These are phyloP conservation scores for Microtus oregoni DNA, from an alignment of 2,113 vertebrate genomes.

Conservation along the genomic window DNA sequence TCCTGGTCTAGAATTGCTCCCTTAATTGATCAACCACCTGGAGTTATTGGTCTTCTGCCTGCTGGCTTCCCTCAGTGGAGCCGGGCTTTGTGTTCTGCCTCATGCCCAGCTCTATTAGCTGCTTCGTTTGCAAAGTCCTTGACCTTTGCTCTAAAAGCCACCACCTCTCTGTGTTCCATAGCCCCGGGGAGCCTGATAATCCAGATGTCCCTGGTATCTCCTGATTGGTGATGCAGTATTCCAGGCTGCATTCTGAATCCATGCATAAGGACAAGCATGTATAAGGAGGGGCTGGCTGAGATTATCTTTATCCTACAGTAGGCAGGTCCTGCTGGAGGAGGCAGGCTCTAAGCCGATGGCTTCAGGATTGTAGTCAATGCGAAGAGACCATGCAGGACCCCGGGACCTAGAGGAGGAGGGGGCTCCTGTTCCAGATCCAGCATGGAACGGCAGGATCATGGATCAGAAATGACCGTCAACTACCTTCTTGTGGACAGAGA, in stretches of 20 bases:
- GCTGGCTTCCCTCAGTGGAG: background rate
- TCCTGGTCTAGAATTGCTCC: background rate
- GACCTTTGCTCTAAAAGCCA: background rate
- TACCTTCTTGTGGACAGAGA: background rate
- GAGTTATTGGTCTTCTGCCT: background rate
- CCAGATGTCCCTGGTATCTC: background rate
- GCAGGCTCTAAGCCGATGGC: background rate
- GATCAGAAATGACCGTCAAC: background rate
- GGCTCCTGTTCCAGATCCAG: background rate
- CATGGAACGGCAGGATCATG: background rate
- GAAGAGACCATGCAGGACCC: background rate
- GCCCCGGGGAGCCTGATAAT: background rate
- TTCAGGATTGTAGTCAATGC: background rate
- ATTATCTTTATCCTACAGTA: background rate
- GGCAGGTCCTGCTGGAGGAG: background rate
- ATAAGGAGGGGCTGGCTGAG: background rate
- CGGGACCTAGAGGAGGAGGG: background rate
- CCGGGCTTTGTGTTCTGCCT: background rate
- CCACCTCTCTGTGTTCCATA: background rate
- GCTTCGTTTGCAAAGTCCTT: slow-evolving; percentile 11
- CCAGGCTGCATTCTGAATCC: background rate
- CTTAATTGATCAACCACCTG: background rate
- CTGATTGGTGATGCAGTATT: background rate
- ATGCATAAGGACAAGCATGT: background rate
- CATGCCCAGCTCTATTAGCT: too few relatives aligned